These are phyloP conservation scores for Cheirogaleus major DNA, from an alignment of 2,797 vertebrate species.

Conservation along the genomic window DNA sequence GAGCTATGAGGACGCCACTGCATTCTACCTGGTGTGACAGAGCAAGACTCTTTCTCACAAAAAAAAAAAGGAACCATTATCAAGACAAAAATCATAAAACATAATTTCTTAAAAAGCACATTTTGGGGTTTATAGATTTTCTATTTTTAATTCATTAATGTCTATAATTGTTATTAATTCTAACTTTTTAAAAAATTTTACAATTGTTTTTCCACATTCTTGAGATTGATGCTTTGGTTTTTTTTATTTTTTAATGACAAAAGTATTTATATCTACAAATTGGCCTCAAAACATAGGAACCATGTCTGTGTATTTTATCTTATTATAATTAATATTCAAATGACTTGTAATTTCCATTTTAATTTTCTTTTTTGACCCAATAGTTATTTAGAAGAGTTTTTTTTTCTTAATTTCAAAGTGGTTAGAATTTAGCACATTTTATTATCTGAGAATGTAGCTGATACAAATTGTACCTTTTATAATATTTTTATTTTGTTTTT, in stretches of 20 bases:
- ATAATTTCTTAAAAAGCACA: not conserved
- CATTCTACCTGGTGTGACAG: no score
- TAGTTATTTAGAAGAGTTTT: not conserved
- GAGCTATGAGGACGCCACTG: no score
- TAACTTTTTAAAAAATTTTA: not conserved
- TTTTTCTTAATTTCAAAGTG: not conserved
- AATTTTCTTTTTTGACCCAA: not conserved
- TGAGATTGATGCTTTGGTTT: not conserved
- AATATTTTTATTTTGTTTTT: not conserved
- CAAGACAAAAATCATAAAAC: not conserved
- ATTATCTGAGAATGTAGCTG: not conserved
- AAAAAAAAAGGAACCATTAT: not conserved
- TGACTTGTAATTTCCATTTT: not conserved
- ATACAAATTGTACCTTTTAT: not conserved
- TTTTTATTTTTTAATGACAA: not conserved
- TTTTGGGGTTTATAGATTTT: not conserved
- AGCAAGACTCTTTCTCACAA: no score
- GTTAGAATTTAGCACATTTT: not conserved
- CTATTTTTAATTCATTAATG: constrained; percentile 30
- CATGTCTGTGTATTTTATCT: not conserved
- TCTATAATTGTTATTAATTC: not conserved
- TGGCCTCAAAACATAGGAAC: not conserved
- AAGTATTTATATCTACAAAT: not conserved
- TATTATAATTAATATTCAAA: not conserved
- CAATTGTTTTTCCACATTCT: constrained; percentile 8